Conservation (phyloP, 1,140 invertebrate genomes). For the Dinothrombium tinctorium region DNA sequence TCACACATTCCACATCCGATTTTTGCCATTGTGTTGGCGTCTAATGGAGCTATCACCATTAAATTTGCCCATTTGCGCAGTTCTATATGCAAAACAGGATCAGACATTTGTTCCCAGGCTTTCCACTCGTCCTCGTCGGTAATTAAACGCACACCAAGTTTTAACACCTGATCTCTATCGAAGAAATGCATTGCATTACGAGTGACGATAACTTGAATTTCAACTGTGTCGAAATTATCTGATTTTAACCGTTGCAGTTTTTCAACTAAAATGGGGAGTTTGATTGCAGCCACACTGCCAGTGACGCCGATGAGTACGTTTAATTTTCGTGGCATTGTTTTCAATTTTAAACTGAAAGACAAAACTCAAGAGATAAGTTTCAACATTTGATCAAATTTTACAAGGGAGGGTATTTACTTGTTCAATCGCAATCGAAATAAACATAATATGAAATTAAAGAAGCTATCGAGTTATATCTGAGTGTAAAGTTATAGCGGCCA, state of each 20-base stretch:
- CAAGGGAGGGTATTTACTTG: no score
- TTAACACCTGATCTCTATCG: slow-evolving; percentile 10
- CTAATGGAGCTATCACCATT: slow-evolving; percentile 74
- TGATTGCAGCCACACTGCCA: slow-evolving; percentile 74
- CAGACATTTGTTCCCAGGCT: slow-evolving; percentile 63
- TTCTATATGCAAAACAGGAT: slow-evolving; percentile 91
- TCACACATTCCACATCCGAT: slow-evolving; percentile 79
- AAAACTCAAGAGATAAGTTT: no score
- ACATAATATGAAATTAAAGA: no score
- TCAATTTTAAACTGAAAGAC: no score
- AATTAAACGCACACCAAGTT: slow-evolving; percentile 31
- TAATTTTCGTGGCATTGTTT: no score
- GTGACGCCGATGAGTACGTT: slow-evolving; percentile 53
- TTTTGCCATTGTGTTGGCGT: slow-evolving; percentile 92
- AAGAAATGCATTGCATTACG: slow-evolving; percentile 68
- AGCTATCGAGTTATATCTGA: no score
- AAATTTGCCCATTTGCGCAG: slow-evolving; percentile 86
- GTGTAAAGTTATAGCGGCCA: no score
- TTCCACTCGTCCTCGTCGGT: slow-evolving; percentile 75
- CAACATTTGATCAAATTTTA: no score
- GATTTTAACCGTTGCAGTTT: slow-evolving; percentile 15
- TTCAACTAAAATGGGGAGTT: slow-evolving; percentile 39
- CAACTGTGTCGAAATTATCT: no score
- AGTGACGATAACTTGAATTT: slow-evolving; percentile 41
- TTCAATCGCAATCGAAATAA: no score